Evolutionary conservation across 2,797 vertebrate species (phyloP).

Genomic region (Nasua narica): DNA sequence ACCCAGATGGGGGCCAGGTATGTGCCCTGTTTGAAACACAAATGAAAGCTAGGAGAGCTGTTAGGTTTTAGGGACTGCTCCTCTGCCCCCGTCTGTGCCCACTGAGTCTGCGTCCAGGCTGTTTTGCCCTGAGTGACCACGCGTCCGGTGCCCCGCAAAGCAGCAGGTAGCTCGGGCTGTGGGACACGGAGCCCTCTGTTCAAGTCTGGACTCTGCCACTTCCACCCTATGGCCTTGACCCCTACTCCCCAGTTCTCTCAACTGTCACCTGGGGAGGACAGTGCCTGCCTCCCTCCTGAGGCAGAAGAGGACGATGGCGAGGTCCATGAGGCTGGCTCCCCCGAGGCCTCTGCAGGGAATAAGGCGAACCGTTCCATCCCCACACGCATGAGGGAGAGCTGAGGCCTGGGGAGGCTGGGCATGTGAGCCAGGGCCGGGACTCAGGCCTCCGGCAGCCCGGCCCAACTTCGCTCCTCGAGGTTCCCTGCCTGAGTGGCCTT

Average conservation of each 20-base stretch:
- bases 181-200: neutral
- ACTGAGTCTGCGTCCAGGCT: neutral
- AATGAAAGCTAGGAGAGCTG: neutral
- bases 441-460: neutral
- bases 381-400: neutral
- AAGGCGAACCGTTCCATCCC: neutral
- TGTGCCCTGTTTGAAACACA: neutral
- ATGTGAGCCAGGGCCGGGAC: neutral
- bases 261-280: neutral
- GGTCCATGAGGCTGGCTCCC: neutral
- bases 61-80: neutral
- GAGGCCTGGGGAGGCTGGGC: neutral
- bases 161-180: neutral
- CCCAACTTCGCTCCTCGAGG: neutral
- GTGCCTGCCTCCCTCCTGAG: neutral
- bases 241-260: neutral
- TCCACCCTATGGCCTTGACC: neutral
- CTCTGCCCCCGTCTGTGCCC: neutral
- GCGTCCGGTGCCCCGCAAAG: neutral
- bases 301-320: neutral
- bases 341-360: neutral
- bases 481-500: neutral
- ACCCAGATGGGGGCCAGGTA: neutral
- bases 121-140: neutral
- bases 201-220: neutral